A percentile compares a stretch with the other conserved stretches of the same genome.
These are phyloP conservation scores for Lasioglossum calceatum DNA, from an alignment of 2,888 invertebrate species.

Conservation along the genomic window DNA sequence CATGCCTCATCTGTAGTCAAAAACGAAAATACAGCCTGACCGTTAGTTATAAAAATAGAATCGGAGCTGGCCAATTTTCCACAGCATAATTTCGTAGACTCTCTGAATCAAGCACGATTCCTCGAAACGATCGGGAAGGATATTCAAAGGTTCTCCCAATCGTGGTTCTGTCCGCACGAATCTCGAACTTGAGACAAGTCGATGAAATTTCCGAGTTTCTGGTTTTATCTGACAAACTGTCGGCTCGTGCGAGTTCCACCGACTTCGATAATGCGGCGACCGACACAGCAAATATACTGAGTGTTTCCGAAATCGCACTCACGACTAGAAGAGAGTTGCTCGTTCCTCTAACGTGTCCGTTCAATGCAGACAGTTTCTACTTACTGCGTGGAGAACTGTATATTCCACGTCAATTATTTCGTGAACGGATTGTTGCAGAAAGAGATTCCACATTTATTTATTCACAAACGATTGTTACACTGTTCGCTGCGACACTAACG, in stretches of 20 bases:
- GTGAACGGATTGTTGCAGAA: neutral
- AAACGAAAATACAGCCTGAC: neutral
- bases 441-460: neutral
- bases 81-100: neutral
- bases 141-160: neutral
- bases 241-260: conserved; percentile 5
- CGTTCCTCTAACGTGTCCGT: neutral
- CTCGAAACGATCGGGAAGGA: neutral
- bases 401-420: neutral
- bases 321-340: neutral
- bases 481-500: neutral
- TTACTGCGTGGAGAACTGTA: neutral
- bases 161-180: neutral
- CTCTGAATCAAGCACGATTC: neutral
- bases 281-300: conserved; percentile 4
- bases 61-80: neutral
- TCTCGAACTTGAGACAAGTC: conserved; percentile 29
- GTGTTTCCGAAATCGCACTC: neutral
- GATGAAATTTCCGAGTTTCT: conserved; percentile 46
- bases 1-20: neutral
- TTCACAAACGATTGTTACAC: neutral
- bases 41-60: neutral
- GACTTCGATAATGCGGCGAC: conserved; percentile 48
- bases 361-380: neutral
- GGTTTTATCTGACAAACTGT: conserved; percentile 38